Percentiles rank a stretch among this genome's conserved stretches.
phyloP scores from a whole-genome alignment of 2,113 vertebrate species.

The Ameiurus melas region DNA sequence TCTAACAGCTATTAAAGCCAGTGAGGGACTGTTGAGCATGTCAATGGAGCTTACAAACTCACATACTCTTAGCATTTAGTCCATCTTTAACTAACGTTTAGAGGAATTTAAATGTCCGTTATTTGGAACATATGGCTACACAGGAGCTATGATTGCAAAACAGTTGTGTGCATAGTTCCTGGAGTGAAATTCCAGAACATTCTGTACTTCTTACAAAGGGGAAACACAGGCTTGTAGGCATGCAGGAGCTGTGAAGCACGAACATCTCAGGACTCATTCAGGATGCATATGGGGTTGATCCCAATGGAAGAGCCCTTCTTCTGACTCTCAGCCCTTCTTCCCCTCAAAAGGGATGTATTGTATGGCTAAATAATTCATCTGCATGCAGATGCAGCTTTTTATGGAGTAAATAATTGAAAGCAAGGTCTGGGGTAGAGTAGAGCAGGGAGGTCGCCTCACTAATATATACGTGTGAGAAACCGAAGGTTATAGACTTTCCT shows the following conservation, averaged over 20 bases:
- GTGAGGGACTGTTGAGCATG: not conserved
- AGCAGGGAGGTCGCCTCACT: not conserved
- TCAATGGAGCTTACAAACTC: not conserved
- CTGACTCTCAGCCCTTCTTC: not conserved
- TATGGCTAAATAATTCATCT: conserved; percentile 70
- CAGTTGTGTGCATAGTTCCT: not conserved
- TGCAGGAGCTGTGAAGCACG: not conserved
- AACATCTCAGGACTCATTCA: not conserved
- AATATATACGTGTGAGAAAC: not conserved
- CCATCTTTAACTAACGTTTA: not conserved
- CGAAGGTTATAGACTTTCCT: not conserved
- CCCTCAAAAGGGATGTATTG: conserved; percentile 59
- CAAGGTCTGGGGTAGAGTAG: conserved; percentile 3
- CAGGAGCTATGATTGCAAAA: not conserved
- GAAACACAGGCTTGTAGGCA: not conserved
- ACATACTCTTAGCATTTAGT: not conserved
- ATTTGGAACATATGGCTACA: not conserved
- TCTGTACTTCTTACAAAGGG: conserved; percentile 8
- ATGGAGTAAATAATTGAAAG: conserved; percentile 74
- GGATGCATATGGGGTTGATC: conserved; percentile 21
- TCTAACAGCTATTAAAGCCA: not conserved
- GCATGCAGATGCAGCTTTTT: conserved; percentile 71
- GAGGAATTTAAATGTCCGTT: not conserved
- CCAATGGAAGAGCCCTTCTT: not conserved
- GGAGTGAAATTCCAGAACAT: not conserved